Base-by-base conservation (phyloP, 2,888 invertebrate species). In the Sussaba pulchella region DNA sequence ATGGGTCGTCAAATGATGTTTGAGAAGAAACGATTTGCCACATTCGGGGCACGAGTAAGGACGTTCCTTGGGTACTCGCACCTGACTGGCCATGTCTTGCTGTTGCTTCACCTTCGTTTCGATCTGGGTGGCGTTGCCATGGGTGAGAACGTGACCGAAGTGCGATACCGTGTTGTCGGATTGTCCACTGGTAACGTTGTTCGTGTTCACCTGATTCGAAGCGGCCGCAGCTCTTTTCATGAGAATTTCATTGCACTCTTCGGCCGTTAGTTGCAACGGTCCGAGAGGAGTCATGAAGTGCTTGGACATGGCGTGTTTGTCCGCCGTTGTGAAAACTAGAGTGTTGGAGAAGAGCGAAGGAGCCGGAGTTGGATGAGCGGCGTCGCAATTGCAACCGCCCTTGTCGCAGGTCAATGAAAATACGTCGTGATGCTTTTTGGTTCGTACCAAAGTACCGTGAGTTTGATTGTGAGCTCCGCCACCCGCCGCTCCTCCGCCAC, bases 11-110 rank as follows among this genome's bases (percentile, higher is more conserved):
- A 97, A 94, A 92, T 97, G 97, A 91, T 97, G 97, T 91, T 97
- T 97, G 73, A 97, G 92, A 57, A 97, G 94, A 92, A 97, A 97
- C 12, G 96, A 96, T 92, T 97, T 97, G 70, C 96, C 96, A 89
- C 97, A 97, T 92, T 96, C 96, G 26, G 95, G 94, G 90, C 97
- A 97, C 14, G 96, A 95, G 89, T 96, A 97, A 2, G 97, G 97
- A 21, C 97, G 93, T 91, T 96, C 96, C 90, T 96, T 96, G 1
- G 92, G 92, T 12, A 91, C 92, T 2, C 92, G 89, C n/a, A 94
- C 94, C 87, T 92, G 92, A 50, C 94, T 94, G 0, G 94, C 92
- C 45, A 94, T 94, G 19, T 94, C 94, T 0, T 94, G 94, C 84
- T 94, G 94, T 83, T 94, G 94, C 81, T 94, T 94, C 0, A 94